Evolutionary conservation across 2,113 vertebrate species (phyloP).

Genomic region (Plecotus auritus): DNA sequence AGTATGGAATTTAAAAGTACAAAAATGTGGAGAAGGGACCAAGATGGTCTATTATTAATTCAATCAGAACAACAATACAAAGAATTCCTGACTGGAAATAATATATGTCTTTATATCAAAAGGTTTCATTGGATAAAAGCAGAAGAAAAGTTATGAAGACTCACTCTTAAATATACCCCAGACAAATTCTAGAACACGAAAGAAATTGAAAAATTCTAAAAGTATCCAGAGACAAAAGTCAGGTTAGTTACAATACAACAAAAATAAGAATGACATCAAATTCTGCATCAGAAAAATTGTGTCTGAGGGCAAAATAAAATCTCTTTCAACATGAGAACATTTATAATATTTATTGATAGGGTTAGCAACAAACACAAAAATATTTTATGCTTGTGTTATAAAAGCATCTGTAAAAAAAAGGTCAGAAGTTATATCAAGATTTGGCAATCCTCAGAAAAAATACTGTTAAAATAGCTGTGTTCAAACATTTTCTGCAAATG

Average conservation of each 20-base stretch:
- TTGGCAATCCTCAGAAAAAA: neutral
- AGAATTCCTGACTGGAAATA: neutral
- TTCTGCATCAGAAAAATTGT: neutral
- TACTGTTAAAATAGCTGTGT: neutral
- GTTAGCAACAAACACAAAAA: neutral
- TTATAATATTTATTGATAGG: neutral
- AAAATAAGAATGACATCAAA: neutral
- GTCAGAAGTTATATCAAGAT: neutral
- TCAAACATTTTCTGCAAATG: neutral
- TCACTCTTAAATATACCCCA: neutral
- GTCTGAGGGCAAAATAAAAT: neutral
- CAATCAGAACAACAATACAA: neutral
- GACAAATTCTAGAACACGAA: neutral
- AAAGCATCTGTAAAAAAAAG: neutral
- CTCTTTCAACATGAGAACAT: neutral
- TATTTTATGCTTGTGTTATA: neutral
- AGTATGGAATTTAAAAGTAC: neutral
- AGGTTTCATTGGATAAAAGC: neutral
- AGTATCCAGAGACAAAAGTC: neutral
- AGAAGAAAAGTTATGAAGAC: neutral
- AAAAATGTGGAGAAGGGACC: neutral
- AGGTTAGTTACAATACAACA: neutral
- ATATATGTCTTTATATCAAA: neutral
- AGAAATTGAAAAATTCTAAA: neutral
- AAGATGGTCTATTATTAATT: neutral